These are phyloP conservation scores for Myrmecophaga tridactyla DNA, from an alignment of 2,113 vertebrate genomes.

Conservation along the genomic window DNA sequence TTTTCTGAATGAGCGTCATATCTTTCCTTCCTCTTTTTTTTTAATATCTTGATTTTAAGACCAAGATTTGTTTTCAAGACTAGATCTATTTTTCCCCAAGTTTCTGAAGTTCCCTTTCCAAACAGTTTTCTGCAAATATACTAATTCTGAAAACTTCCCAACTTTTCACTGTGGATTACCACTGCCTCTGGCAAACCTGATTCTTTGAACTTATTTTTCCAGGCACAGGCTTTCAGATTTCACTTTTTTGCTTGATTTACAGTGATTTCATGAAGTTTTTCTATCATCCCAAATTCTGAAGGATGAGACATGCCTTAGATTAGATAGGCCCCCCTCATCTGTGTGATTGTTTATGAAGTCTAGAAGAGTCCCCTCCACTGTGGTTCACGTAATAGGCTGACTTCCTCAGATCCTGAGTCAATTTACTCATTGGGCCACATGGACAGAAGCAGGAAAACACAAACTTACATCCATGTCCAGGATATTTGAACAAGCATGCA, in stretches of 20 bases:
- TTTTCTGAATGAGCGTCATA: background rate
- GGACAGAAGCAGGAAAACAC: background rate
- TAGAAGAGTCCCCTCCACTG: too few species aligned
- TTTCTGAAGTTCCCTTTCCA: background rate
- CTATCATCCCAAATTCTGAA: too few species aligned
- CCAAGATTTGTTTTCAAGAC: background rate
- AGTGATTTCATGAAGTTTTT: background rate
- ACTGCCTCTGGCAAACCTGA: background rate
- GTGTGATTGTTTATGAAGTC: background rate
- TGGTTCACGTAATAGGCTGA: background rate
- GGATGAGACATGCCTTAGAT: background rate
- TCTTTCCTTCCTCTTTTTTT: background rate
- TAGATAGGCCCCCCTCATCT: too few species aligned
- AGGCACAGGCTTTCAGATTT: background rate
- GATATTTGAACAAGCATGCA: accelerated
- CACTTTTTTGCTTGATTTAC: background rate
- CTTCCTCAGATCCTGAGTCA: background rate
- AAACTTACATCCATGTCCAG: accelerated
- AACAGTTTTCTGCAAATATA: background rate
- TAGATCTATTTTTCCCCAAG: background rate
- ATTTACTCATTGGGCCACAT: background rate
- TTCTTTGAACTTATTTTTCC: background rate
- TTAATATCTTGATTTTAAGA: background rate
- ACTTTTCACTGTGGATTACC: background rate
- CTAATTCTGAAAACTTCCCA: background rate